Evolutionary conservation across 2,888 invertebrate genomes (phyloP).

Genomic region (Tanaodytes sp.): DNA sequence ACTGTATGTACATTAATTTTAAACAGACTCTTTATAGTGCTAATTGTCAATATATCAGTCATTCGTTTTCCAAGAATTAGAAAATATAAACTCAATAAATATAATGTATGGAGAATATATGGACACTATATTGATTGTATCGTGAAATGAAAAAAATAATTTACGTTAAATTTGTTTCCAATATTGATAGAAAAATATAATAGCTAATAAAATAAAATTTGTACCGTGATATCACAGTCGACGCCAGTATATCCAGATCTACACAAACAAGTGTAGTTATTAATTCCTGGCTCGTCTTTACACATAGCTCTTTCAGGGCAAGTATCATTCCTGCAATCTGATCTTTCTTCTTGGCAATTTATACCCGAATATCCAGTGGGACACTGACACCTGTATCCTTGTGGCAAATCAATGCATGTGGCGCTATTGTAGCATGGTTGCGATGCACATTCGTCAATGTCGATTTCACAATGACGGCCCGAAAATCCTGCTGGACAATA

Average conservation of each 20-base stretch:
- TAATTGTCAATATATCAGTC: too few relatives aligned
- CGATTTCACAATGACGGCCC: conserved; percentile 92
- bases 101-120: too few relatives aligned
- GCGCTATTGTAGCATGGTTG: conserved; percentile 95
- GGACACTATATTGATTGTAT: too few relatives aligned
- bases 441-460: conserved; percentile 95
- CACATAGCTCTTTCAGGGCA: conserved; percentile 98
- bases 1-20: too few relatives aligned
- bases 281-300: conserved; percentile 92
- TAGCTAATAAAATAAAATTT: too few relatives aligned
- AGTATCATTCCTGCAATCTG: conserved; percentile 90
- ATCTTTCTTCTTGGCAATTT: conserved; percentile 94
- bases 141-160: too few relatives aligned
- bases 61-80: too few relatives aligned
- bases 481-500: conserved; percentile 96
- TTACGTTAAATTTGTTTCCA: too few relatives aligned
- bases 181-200: too few relatives aligned
- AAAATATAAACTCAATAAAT: too few relatives aligned
- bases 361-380: conserved; percentile 90
- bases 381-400: conserved; percentile 93
- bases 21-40: too few relatives aligned
- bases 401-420: conserved; percentile 91
- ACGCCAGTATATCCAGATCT: conserved; percentile 94
- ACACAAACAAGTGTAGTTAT: conserved; percentile 93
- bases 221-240: conserved; percentile 90